Evolutionary conservation across 2,888 invertebrate species (phyloP), one percentile per base, ranked within the genome.

Genomic region (Zygothrica quintamaculata): DNA sequence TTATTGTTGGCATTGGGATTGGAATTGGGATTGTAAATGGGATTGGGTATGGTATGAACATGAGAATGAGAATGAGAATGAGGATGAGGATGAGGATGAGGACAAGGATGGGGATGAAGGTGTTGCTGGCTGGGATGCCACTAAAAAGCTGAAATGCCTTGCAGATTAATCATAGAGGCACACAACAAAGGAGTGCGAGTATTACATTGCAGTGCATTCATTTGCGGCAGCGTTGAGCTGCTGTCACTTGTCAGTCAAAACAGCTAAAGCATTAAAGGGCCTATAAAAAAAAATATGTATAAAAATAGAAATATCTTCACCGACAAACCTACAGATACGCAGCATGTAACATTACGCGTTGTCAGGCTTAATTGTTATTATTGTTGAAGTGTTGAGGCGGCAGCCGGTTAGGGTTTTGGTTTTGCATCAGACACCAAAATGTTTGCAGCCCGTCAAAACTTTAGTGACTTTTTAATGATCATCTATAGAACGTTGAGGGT

Each of bases 171-270:
- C 84, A 84, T 74, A 79, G 80, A 72, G 66, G 55, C 47, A 69
- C 67, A 77, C 67, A 65, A 68, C 67, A 80, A 80, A 75, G 59
- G 65, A 62, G 59, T 65, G 73, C 57, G 65, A 62, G 59, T 65
- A 57, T 64, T 58, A 44, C 56, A 72, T 71, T 57, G 44, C 58
- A 50, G 12, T 55, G 50, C 53, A 43, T 65, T 15, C 47, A 47
- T 50, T 56, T 55, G 62, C 56, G 58, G 56, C 61, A 55, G 46
- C 58, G 52, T 42, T 60, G 70, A 78, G 69, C 76, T 40, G 73
- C 78, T 80, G 78, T 80, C 78, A 80, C 73, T 67, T 78, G 78
- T 80, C 78, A 78, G 77, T 78, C 78, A 78, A 80, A 78, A 56
- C 56, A 74, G 72, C 40, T 18, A 58, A 64, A 74, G 65, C 72